Percentiles rank a stretch among this genome's conserved stretches.
phyloP scores from a whole-genome alignment of 2,888 invertebrate species.

The Lochmaea crataegi region DNA sequence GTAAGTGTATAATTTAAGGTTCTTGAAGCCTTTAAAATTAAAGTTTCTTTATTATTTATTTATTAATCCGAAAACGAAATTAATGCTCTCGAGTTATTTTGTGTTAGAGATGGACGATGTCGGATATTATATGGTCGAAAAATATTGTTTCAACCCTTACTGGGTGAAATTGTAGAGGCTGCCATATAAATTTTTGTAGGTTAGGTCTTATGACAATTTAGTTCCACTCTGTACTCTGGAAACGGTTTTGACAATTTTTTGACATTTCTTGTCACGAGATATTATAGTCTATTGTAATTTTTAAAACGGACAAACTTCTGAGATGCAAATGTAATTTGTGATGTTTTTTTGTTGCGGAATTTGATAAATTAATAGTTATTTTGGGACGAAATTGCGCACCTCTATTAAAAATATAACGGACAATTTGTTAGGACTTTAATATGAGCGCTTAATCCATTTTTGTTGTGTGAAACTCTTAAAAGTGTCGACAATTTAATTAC shows the following conservation, averaged over 20 bases:
- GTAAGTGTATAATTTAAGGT: constrained; percentile 51
- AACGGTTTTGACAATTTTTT: no score
- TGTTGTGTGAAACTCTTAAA: constrained; percentile 30
- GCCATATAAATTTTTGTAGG: no score
- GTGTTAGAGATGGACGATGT: neutral
- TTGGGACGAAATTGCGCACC: neutral
- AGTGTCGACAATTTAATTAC: constrained; percentile 24
- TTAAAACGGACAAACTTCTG: no score
- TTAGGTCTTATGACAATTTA: no score
- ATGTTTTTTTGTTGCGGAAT: no score
- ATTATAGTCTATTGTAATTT: no score
- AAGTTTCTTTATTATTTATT: constrained; percentile 53
- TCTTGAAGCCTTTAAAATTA: constrained; percentile 50
- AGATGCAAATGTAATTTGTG: no score
- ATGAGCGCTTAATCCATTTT: constrained; percentile 26
- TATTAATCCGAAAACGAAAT: constrained; percentile 43
- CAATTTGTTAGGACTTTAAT: constrained; percentile 20
- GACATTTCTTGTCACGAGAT: no score
- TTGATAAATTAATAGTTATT: neutral
- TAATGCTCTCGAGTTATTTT: neutral
- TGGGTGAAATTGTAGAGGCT: no score
- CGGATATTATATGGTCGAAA: neutral
- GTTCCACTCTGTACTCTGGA: no score
- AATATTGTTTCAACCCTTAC: no score
- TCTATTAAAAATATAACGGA: constrained; percentile 22